A percentile compares a stretch with the other conserved stretches of the same genome.
phyloP scores from a whole-genome alignment of 2,888 invertebrate species.

The Cyclophora punctaria region DNA sequence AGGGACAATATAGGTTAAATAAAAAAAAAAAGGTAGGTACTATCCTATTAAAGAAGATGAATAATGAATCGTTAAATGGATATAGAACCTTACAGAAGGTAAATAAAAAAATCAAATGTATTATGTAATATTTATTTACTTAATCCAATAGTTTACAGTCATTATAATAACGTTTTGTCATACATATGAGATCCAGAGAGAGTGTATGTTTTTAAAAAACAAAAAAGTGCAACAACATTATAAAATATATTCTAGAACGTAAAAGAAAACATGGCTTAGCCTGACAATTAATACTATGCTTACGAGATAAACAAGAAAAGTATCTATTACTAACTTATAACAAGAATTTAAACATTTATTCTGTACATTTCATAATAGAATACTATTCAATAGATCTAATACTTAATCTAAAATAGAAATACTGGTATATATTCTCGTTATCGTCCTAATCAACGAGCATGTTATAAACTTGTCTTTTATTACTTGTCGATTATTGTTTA shows the following conservation, averaged over 20 bases:
- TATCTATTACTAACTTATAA: conserved; percentile 33
- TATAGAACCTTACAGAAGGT: neutral
- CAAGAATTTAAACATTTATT: conserved; percentile 29
- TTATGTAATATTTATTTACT: conserved; percentile 11
- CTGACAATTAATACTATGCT: conserved; percentile 25
- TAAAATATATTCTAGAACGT: conserved; percentile 12
- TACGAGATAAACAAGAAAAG: conserved; percentile 37
- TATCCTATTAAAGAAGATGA: too few species aligned
- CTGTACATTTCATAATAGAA: conserved; percentile 50
- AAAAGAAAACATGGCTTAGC: conserved; percentile 36
- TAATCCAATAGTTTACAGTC: conserved; percentile 50
- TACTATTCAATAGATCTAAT: conserved; percentile 19
- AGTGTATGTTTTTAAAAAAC: conserved; percentile 34
- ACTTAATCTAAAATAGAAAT: conserved; percentile 1
- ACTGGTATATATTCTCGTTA: too few species aligned
- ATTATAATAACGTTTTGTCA: conserved; percentile 44
- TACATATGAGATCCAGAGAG: conserved; percentile 37
- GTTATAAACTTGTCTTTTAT: too few species aligned
- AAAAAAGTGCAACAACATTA: conserved; percentile 54
- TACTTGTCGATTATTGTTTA: too few species aligned
- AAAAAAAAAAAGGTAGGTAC: too few species aligned
- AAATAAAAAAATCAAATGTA: neutral
- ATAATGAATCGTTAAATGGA: too few species aligned
- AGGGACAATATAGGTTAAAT: too few species aligned
- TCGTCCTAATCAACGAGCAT: too few species aligned